These are phyloP conservation scores for Ephestia elutella DNA, from an alignment of 1,140 invertebrate genomes.

Conservation along the genomic window DNA sequence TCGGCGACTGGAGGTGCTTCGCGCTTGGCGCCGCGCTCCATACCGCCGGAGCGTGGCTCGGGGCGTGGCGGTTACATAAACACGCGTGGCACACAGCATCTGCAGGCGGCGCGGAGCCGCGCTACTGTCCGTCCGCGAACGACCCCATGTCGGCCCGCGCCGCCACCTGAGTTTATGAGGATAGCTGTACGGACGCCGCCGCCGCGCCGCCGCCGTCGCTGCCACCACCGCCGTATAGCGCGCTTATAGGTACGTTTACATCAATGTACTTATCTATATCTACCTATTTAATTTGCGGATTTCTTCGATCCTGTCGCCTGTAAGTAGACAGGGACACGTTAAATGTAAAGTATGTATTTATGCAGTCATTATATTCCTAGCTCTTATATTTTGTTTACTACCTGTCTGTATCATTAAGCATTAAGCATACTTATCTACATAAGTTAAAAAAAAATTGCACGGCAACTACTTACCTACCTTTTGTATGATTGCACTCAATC, in stretches of 20 bases:
- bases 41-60: conserved; percentile 66
- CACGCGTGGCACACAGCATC: conserved; percentile 54
- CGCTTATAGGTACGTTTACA: conserved; percentile 60
- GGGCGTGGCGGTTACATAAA: conserved; percentile 74
- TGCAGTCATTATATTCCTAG: too few relatives aligned
- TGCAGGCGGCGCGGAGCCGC: conserved; percentile 48
- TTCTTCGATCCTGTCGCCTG: background rate
- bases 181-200: conserved; percentile 47
- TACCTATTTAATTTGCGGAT: too few relatives aligned
- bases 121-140: conserved; percentile 63
- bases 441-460: too few relatives aligned
- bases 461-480: too few relatives aligned
- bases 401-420: too few relatives aligned
- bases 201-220: conserved; percentile 61
- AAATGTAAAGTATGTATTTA: too few relatives aligned
- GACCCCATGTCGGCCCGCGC: conserved; percentile 64
- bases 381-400: too few relatives aligned
- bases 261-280: too few relatives aligned
- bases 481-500: too few relatives aligned
- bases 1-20: conserved; percentile 66
- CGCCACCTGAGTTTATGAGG: conserved; percentile 56
- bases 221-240: conserved; percentile 51
- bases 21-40: conserved; percentile 69
- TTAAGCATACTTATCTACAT: too few relatives aligned
- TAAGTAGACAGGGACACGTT: too few relatives aligned